Base-by-base conservation (phyloP, 2,888 invertebrate species). In the Apotomis capreana region DNA sequence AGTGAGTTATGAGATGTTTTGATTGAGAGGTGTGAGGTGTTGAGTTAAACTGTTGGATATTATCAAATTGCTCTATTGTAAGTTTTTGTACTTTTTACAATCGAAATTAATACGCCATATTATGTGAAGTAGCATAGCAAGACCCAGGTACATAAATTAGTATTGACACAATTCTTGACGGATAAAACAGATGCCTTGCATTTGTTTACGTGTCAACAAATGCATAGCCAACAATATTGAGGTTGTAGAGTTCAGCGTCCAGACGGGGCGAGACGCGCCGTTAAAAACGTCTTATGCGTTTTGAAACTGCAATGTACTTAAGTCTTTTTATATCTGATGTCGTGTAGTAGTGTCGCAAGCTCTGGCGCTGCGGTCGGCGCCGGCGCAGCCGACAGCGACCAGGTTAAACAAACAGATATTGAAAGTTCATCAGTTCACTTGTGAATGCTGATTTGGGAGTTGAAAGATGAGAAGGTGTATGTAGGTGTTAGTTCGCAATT, bases 321-420 rank as follows among this genome's bases (percentile, higher is more conserved):
- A 58, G 58, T 49, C 58, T 37, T 5, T 58, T 58, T 37, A 4
- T 37, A 58, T 12, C 57, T 10, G 6, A 6, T 13, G 13, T 75
- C 68, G 76, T 74, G 77, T 80, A 68, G 76, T 64, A 76, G 78
- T 91, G 90, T 91, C 87, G 91, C 89, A 90, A 90, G 78, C 83
- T 78, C 79, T 86, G 87, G 87, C 88, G 89, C 86, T 80, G 81
- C 78, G 9, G 8, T 75, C 82, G 87, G 87, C 87, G 88, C 87
- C 87, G 80, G 64, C 55, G 60, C 46, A 26, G 44, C 58, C n/a
- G 3, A 57, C 9, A 15, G 15, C 26, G 37, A 40, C n/a, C 60
- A 65, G 59, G 70, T 62, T 68, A 57, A 67, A 57, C 57, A 49
- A 69, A 69, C 49, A 68, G 15, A 3, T 13, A 54, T 10, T 62